phyloP scores from a whole-genome alignment of 2,797 vertebrate genomes.

The Catostomus latipinnis region DNA sequence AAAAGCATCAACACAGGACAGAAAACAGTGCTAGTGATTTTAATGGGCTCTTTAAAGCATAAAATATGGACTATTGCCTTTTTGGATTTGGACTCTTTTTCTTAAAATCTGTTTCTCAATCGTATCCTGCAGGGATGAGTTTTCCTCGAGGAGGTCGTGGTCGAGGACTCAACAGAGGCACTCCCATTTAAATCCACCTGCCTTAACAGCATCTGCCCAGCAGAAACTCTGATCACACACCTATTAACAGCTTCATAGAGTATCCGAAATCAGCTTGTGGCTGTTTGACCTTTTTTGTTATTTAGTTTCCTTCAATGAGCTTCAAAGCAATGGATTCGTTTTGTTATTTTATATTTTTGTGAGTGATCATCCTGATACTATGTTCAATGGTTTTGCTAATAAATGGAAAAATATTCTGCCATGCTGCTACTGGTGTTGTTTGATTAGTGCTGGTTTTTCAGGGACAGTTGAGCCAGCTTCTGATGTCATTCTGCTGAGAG shows the following conservation, averaged over 20 bases:
- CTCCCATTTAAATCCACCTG: conserved; percentile 29
- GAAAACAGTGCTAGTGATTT: too few relatives aligned
- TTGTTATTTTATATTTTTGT: conserved; percentile 51
- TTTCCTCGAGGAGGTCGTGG: conserved; percentile 48
- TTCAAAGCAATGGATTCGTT: neutral
- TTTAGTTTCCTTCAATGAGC: neutral
- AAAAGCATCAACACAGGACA: neutral
- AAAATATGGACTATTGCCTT: too few relatives aligned
- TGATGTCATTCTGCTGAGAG: conserved; percentile 64
- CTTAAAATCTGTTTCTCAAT: neutral
- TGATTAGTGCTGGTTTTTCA: conserved; percentile 33
- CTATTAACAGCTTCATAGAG: neutral
- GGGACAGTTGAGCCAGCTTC: conserved; percentile 70
- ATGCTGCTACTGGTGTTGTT: neutral
- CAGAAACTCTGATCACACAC: neutral
- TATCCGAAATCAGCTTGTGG: neutral
- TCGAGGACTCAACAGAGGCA: conserved; percentile 49
- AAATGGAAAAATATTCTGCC: conserved; percentile 46
- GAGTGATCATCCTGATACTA: conserved; percentile 41
- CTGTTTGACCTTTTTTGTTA: conserved; percentile 24
- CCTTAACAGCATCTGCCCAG: conserved; percentile 8
- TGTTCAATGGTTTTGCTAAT: conserved; percentile 55
- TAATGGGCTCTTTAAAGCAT: too few relatives aligned
- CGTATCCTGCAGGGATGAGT: conserved; percentile 24
- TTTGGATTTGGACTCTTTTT: too few relatives aligned